Evolutionary conservation across 2,888 invertebrate genomes (phyloP).

Genomic region (Zootermopsis nevadensis): DNA sequence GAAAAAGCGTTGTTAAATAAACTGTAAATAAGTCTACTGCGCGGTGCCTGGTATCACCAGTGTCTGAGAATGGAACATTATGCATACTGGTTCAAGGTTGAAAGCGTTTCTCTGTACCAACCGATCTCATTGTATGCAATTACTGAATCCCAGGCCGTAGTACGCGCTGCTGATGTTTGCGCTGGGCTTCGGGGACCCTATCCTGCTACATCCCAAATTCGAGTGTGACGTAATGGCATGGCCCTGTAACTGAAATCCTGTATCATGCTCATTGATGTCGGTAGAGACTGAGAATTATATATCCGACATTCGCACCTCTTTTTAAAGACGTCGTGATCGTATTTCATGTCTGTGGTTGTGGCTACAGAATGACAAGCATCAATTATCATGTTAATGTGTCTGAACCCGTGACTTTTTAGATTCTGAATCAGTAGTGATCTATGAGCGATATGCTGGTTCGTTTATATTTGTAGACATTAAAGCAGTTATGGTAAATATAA

Average conservation of each 20-base stretch:
- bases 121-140: conserved; percentile 40
- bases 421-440: no score
- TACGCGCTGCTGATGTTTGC: conserved; percentile 25
- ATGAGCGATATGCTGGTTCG: no score
- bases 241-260: neutral
- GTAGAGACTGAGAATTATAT: neutral
- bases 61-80: conserved; percentile 17
- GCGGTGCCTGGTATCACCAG: neutral
- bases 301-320: neutral
- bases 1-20: no score
- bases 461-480: no score
- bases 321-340: neutral
- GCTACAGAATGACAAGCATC: no score
- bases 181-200: neutral
- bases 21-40: no score
- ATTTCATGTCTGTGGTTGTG: neutral
- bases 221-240: conserved; percentile 10
- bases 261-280: neutral
- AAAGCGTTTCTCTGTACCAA: conserved; percentile 37
- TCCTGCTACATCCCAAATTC: neutral
- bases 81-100: neutral
- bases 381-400: no score
- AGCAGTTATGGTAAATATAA: no score
- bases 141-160: neutral
- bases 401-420: no score